phyloP scores from a whole-genome alignment of 2,113 vertebrate genomes.

The Halcyon malimbica region DNA sequence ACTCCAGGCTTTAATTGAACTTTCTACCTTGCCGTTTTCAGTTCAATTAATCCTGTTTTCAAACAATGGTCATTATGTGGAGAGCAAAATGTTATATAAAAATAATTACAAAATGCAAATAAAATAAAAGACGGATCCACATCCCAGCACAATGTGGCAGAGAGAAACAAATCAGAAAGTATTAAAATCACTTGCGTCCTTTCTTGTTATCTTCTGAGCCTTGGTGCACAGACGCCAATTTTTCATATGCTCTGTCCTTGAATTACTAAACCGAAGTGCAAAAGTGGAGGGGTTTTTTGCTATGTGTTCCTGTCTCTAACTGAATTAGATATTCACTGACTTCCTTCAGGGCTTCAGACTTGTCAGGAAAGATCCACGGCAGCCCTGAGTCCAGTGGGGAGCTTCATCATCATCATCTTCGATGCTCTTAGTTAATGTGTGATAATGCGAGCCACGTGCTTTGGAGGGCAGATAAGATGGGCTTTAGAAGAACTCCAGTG shows the following conservation, averaged over 20 bases:
- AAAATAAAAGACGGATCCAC: background rate
- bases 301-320: background rate
- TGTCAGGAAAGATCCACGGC: background rate
- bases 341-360: background rate
- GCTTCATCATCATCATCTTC: accelerated
- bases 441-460: background rate
- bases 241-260: background rate
- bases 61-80: background rate
- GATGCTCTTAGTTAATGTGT: background rate
- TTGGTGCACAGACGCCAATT: background rate
- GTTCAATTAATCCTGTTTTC: slow-evolving; percentile 33
- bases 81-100: background rate
- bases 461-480: background rate
- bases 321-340: background rate
- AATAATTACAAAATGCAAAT: slow-evolving; percentile 34
- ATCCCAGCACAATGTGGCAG: background rate
- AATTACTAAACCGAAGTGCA: background rate
- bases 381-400: background rate
- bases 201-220: background rate
- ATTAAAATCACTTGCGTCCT: background rate
- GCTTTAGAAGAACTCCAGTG: background rate
- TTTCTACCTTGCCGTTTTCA: background rate
- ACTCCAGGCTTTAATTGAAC: slow-evolving; percentile 10
- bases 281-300: background rate
- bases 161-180: background rate